A percentile compares a stretch with the other conserved stretches of the same genome.
These are phyloP conservation scores for Cataglyphis altisquamis DNA, from an alignment of 2,888 invertebrate genomes.

Conservation along the genomic window DNA sequence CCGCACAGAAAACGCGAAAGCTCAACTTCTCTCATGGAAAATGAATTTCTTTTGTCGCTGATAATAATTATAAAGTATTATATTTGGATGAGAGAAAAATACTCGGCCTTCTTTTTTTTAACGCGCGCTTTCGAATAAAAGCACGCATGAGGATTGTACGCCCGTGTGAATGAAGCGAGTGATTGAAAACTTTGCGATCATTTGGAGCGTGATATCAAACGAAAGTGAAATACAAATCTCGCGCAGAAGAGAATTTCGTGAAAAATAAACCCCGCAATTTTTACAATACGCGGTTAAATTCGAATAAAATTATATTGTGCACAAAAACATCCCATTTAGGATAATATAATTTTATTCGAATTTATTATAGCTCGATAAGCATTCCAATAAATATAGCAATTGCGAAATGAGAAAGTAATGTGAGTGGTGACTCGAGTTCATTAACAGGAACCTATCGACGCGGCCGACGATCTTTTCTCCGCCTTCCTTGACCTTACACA, in stretches of 20 bases:
- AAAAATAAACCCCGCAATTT: background rate
- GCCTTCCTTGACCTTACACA: slow-evolving; percentile 74
- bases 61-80: background rate
- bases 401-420: background rate
- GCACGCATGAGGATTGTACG: background rate
- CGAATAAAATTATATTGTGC: no score
- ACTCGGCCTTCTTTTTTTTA: background rate
- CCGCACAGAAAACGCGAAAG: background rate
- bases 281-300: background rate
- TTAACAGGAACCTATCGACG: background rate
- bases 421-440: background rate
- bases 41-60: background rate
- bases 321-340: background rate
- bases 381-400: background rate
- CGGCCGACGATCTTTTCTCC: slow-evolving; percentile 35
- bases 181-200: background rate
- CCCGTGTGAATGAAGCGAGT: background rate
- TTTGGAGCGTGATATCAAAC: background rate
- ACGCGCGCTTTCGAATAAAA: no score
- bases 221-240: background rate
- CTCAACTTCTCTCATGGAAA: background rate
- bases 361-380: background rate
- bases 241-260: background rate
- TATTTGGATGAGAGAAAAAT: background rate
- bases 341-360: background rate